Evolutionary conservation across 2,797 vertebrate genomes (phyloP).

Genomic region (Alexandromys oeconomus): DNA sequence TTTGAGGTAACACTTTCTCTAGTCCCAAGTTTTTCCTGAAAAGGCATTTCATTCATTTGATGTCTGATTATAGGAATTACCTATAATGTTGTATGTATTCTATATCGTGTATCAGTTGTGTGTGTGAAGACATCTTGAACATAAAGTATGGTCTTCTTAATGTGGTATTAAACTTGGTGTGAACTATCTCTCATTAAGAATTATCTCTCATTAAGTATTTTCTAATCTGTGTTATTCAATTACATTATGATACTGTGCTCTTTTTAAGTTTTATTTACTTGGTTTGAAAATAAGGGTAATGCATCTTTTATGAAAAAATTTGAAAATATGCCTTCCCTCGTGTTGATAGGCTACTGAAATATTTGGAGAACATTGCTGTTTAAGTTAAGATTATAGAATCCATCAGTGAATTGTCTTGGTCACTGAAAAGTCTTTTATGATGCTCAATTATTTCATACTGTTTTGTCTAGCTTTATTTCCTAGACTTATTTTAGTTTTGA

Average conservation of each 20-base stretch:
- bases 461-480: background rate
- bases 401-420: background rate
- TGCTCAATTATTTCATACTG: background rate
- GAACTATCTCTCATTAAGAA: too few species aligned
- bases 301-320: background rate
- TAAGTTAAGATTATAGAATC: background rate
- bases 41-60: background rate
- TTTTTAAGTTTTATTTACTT: background rate
- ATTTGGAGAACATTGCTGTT: background rate
- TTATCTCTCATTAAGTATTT: background rate
- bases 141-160: background rate
- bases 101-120: background rate
- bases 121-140: background rate
- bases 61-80: background rate
- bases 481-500: background rate
- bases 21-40: too few species aligned
- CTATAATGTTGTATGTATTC: background rate
- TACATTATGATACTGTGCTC: background rate
- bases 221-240: background rate
- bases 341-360: background rate
- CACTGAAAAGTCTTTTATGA: background rate
- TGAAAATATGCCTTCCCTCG: background rate
- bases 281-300: background rate
- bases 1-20: background rate
- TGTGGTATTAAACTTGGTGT: background rate